Percentiles rank a stretch among this genome's conserved stretches.
Evolutionary conservation across 2,113 vertebrate genomes (phyloP).

Genomic region (Pipra filicauda): DNA sequence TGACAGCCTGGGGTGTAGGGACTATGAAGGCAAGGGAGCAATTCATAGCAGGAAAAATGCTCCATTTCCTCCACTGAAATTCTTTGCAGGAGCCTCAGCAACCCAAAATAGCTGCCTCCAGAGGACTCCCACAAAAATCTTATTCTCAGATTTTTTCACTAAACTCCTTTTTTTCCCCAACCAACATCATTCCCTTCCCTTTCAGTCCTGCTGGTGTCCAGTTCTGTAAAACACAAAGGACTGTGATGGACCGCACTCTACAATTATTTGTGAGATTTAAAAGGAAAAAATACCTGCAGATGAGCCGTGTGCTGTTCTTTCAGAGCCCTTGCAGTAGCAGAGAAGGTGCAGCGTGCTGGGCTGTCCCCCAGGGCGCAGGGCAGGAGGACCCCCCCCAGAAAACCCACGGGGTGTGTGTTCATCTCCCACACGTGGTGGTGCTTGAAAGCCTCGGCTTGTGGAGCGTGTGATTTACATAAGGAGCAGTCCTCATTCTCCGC

Average conservation of each 20-base stretch:
- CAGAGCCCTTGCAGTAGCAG: neutral
- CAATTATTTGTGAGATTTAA: neutral
- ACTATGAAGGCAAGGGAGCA: neutral
- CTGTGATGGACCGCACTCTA: fast-evolving
- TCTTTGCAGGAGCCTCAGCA: neutral
- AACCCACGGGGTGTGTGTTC: neutral
- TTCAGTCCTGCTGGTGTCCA: neutral
- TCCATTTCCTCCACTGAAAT: neutral
- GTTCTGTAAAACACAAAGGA: neutral
- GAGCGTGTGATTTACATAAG: slow-evolving; percentile 39
- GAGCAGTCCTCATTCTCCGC: slow-evolving; percentile 25
- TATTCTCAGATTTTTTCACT: neutral
- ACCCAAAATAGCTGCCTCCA: neutral
- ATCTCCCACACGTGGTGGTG: neutral
- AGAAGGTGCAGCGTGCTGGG: neutral
- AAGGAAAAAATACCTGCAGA: neutral
- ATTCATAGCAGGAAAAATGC: neutral
- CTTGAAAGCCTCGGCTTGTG: slow-evolving; percentile 26
- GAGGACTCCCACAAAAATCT: neutral
- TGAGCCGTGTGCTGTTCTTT: neutral
- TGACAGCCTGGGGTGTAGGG: neutral
- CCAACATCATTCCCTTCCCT: neutral
- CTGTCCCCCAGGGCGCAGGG: neutral
- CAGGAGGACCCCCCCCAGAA: neutral
- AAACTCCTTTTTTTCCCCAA: neutral